Conservation (phyloP, 2,797 vertebrate species). For the Lagorchestes hirsutus region DNA sequence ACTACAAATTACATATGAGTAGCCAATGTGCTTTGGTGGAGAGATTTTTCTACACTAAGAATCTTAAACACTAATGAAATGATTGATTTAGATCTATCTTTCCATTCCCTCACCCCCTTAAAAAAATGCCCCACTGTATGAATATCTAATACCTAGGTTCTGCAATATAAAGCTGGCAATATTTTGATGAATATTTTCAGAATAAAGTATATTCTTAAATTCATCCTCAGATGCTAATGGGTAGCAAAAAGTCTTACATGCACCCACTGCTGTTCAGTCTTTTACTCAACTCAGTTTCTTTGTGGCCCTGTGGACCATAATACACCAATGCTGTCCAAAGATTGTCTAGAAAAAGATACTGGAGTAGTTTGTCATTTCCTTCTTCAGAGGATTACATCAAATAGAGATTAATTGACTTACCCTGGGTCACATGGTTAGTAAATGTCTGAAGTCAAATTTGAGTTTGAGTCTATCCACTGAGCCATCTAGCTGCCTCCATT, state of each 20-base stretch:
- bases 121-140: background rate
- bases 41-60: background rate
- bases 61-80: background rate
- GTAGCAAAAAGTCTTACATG: background rate
- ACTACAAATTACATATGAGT: background rate
- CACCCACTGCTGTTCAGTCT: background rate
- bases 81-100: background rate
- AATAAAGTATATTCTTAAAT: too few species aligned
- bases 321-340: background rate
- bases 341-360: background rate
- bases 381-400: too few species aligned
- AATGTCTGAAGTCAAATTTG: too few species aligned
- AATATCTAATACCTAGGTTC: background rate
- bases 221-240: background rate
- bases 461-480: too few species aligned
- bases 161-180: background rate
- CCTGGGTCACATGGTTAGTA: too few species aligned
- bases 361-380: too few species aligned
- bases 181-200: background rate
- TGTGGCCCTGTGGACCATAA: background rate
- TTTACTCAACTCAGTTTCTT: background rate
- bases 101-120: background rate
- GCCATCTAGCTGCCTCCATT: too few species aligned
- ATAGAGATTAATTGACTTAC: too few species aligned
- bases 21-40: background rate